Base-by-base conservation (phyloP, 1,140 invertebrate genomes). In the Heliconius hermathena region DNA sequence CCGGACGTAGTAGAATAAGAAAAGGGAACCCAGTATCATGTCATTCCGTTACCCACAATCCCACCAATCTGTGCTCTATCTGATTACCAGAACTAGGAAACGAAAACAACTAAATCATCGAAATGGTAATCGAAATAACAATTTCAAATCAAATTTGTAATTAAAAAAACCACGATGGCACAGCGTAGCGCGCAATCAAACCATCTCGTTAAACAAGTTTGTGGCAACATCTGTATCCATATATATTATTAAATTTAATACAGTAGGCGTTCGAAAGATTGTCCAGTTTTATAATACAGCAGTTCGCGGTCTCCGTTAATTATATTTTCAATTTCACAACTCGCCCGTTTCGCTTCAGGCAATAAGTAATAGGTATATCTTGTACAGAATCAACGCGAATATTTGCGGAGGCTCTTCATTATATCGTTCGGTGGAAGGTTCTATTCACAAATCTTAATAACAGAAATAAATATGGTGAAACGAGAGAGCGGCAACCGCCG, bases 321-420 rank as follows among this genome's bases (percentile, higher is more conserved):
- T 91, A 89, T 89, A 87, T 89, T 93, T 90, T 88, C 87, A 90
- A 91, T 90, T 88, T 89, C 84, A 85, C 87, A 91, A 88, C 84
- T 79, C 83, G 86, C 78, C 81, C 74, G 81, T 73, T 80, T 74
- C 81, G 88, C 85, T 84, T 83, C 78, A 73, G 77, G 80, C 80
- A 60, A 76, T 77, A 52, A 73, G 80, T 76, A 76, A 78, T 76
- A 75, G 70, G 79, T 81, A 76, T 66, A 81, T 74, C 83, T 72
- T 73, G 74, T 38, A 76, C 22, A 75, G 78, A 46, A 76, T 80
- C 66, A 71, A 75, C 66, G 75, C 78, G 78, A 82, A 82, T 80
- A 78, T 82, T 80, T 77, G 79, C 76, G 18, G 76, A 73, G 70
- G 76, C 80, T 81, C 77, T 81, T 81, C 76, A 81, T 76, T 81